phyloP scores from a whole-genome alignment of 2,113 vertebrate genomes.

The Crotalus viridis region DNA sequence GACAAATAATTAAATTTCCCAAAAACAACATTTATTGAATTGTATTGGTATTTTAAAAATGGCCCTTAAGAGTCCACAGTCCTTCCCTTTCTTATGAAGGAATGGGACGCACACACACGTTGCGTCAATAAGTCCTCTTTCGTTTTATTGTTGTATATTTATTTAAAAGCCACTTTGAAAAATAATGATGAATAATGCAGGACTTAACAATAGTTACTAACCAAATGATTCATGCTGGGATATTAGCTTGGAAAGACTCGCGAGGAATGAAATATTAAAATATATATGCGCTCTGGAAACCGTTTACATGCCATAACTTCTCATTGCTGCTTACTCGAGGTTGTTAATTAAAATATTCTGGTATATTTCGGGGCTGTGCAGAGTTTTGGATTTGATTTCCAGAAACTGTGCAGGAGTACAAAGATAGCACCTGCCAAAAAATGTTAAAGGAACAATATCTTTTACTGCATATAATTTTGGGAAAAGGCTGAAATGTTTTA shows the following conservation, averaged over 20 bases:
- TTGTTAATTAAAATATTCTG: neutral
- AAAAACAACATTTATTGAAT: slow-evolving; percentile 73
- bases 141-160: slow-evolving; percentile 11
- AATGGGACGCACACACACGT: slow-evolving; percentile 1
- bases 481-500: neutral
- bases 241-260: slow-evolving; percentile 17
- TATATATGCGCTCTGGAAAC: neutral
- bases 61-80: slow-evolving; percentile 60
- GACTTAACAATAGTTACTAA: slow-evolving; percentile 15
- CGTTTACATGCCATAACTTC: slow-evolving; percentile 3
- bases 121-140: slow-evolving; percentile 42
- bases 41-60: slow-evolving; percentile 71
- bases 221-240: slow-evolving; percentile 15
- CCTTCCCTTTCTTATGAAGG: slow-evolving; percentile 41
- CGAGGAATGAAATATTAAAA: slow-evolving; percentile 32
- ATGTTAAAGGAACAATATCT: neutral
- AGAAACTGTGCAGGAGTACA: neutral
- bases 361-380: neutral
- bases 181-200: slow-evolving; percentile 4
- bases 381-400: neutral
- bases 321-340: neutral
- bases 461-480: neutral
- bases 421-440: neutral
- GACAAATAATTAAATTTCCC: slow-evolving; percentile 74
- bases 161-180: slow-evolving; percentile 41